These are phyloP conservation scores for Leptinotarsa defecta DNA, from an alignment of 1,140 invertebrate genomes.

Conservation along the genomic window DNA sequence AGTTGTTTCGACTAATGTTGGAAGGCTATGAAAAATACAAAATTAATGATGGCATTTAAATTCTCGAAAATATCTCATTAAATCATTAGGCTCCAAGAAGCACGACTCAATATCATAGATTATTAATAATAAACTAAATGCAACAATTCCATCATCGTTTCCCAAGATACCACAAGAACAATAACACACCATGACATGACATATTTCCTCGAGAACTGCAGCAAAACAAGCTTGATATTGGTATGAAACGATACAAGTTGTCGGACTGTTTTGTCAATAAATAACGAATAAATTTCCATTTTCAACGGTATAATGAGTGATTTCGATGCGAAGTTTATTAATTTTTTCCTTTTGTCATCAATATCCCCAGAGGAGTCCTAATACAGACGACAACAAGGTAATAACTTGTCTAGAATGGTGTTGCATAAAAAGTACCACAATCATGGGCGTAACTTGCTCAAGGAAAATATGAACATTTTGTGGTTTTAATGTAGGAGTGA, in stretches of 20 bases:
- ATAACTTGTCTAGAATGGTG: constrained; percentile 3
- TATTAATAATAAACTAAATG: too few relatives aligned
- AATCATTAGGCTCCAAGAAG: too few relatives aligned
- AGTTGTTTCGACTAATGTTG: too few relatives aligned
- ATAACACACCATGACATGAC: neutral
- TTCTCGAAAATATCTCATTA: too few relatives aligned
- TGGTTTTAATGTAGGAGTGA: too few relatives aligned
- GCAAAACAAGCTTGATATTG: neutral
- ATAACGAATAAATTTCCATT: constrained; percentile 6
- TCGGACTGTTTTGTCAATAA: constrained; percentile 6
- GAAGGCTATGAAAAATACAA: too few relatives aligned
- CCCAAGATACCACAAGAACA: too few relatives aligned
- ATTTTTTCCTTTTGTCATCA: constrained; percentile 8
- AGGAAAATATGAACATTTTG: too few relatives aligned
- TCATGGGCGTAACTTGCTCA: neutral
- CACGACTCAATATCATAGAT: too few relatives aligned
- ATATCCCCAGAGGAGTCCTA: constrained; percentile 7
- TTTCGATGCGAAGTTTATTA: constrained; percentile 8
- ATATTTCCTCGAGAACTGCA: neutral
- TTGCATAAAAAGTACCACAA: neutral
- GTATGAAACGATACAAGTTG: neutral
- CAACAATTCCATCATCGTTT: too few relatives aligned
- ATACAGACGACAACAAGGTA: constrained; percentile 8
- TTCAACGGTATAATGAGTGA: neutral
- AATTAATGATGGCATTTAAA: too few relatives aligned